Base-by-base conservation (phyloP, 1,140 invertebrate genomes). In the Pseudomyrmex pallidus region DNA sequence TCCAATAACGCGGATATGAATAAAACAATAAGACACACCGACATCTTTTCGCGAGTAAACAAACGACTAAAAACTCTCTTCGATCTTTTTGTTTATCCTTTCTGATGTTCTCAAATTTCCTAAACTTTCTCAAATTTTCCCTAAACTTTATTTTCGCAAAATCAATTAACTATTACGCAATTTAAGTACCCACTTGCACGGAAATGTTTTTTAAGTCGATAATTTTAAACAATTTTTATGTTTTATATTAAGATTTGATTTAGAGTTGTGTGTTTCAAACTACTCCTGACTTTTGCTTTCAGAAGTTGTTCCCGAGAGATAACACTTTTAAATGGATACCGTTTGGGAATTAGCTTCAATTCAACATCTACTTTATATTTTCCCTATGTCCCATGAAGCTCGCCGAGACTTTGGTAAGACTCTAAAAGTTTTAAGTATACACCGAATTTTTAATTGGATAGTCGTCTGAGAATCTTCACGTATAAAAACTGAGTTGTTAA, bases 321-420 rank as follows among this genome's bases (percentile, higher is more conserved):
- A 13, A 44, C 22, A 80, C 76, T 57, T 22, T 80, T 54, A 80
- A 80, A 80, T 80, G 15, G 54, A 35, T 70, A 70, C 76, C 64
- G 44, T 59, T 78, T 22, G 66, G 70, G 66, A 80, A 59, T 80
- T 70, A 70, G 44, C 70, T 54, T 70, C 76, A 70, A 80, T 80
- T 70, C 66, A 70, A 80, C 44, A 48, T 70, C 44, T 22, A 80
- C 66, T 20, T 70, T 50, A 70, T 17, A 44, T 70, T 35, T 35
- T 35, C 54, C 2, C 15, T 10, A 20, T 12, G 63, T 56, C 35
- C 64, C 54, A 48, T 48, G 46, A 48, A 70, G 64, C 48, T 48
- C 25, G 64, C 54, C 54, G 54, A 48, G 66, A 68, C 5, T 78
- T 78, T 68, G 64, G 76, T 17, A 8, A 78, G 20, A 68, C 56